Evolutionary conservation across 2,888 invertebrate species (phyloP).

Genomic region (Alcis repandata): DNA sequence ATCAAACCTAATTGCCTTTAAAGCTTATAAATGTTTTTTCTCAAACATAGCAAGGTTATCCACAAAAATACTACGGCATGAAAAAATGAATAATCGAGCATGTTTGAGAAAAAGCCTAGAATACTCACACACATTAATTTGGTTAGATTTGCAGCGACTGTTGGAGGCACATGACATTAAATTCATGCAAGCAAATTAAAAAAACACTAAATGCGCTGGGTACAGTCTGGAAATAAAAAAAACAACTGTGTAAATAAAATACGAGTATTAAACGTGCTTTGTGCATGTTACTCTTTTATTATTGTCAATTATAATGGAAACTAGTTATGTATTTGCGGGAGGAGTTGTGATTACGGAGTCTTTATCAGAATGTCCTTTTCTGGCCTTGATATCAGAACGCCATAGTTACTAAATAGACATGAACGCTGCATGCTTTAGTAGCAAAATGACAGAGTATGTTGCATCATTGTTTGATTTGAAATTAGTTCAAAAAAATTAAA

Average conservation of each 20-base stretch:
- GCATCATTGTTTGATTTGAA: too few relatives aligned
- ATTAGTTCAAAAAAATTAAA: too few relatives aligned
- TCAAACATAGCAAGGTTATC: neutral
- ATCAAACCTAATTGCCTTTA: too few relatives aligned
- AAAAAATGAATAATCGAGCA: neutral
- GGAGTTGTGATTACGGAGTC: too few relatives aligned
- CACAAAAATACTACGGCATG: neutral
- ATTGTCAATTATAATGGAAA: neutral
- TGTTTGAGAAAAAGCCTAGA: slow-evolving; percentile 35
- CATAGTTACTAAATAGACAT: too few relatives aligned
- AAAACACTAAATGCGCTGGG: slow-evolving; percentile 68
- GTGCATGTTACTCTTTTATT: neutral
- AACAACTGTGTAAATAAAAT: slow-evolving; percentile 45
- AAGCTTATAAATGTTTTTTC: too few relatives aligned
- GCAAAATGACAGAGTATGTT: too few relatives aligned
- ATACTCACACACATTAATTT: slow-evolving; percentile 70
- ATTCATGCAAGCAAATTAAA: slow-evolving; percentile 82
- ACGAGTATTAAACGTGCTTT: slow-evolving; percentile 31
- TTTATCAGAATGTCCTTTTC: too few relatives aligned
- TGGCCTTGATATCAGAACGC: too few relatives aligned
- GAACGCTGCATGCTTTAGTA: too few relatives aligned
- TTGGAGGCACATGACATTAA: slow-evolving; percentile 61
- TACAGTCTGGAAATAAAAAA: slow-evolving; percentile 73
- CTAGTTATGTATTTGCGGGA: too few relatives aligned
- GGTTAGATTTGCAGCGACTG: slow-evolving; percentile 63